Evolutionary conservation across 2,888 invertebrate genomes (phyloP).

Genomic region (Trissoscelio sp.): DNA sequence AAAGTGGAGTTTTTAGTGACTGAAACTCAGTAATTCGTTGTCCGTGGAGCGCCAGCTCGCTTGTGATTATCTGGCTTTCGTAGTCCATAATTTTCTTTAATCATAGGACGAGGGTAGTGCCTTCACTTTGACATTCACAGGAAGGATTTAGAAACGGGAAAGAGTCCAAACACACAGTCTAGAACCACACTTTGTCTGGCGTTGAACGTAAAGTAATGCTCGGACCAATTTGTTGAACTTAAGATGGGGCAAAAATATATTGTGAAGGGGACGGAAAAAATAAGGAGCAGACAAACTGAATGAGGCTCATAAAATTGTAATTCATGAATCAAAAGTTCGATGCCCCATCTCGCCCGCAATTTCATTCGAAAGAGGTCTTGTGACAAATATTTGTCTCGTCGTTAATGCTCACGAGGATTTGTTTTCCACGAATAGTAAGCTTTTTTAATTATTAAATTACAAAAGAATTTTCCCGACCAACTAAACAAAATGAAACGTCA

Average conservation of each 20-base stretch:
- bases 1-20: conserved; percentile 61
- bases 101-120: conserved; percentile 78
- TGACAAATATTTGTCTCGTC: conserved; percentile 42
- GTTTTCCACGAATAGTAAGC: conserved; percentile 20
- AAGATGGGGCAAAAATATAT: conserved; percentile 34
- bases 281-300: conserved; percentile 40
- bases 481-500: conserved; percentile 26
- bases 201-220: conserved; percentile 9
- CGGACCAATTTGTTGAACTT: conserved; percentile 26
- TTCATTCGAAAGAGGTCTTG: conserved; percentile 20
- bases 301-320: conserved; percentile 42
- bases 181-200: conserved; percentile 41
- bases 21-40: conserved; percentile 65
- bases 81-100: conserved; percentile 82
- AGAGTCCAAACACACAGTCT: conserved; percentile 50
- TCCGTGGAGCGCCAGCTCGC: conserved; percentile 63
- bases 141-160: conserved; percentile 60
- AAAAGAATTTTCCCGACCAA: background rate
- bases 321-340: conserved; percentile 42
- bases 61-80: conserved; percentile 80
- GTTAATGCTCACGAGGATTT: conserved; percentile 12
- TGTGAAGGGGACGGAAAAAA: conserved; percentile 18
- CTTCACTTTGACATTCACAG: conserved; percentile 76
- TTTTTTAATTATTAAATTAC: conserved; percentile 47
- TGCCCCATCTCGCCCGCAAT: conserved; percentile 3